Conservation (phyloP, 2,113 vertebrate genomes). For the Urocitellus parryii region DNA sequence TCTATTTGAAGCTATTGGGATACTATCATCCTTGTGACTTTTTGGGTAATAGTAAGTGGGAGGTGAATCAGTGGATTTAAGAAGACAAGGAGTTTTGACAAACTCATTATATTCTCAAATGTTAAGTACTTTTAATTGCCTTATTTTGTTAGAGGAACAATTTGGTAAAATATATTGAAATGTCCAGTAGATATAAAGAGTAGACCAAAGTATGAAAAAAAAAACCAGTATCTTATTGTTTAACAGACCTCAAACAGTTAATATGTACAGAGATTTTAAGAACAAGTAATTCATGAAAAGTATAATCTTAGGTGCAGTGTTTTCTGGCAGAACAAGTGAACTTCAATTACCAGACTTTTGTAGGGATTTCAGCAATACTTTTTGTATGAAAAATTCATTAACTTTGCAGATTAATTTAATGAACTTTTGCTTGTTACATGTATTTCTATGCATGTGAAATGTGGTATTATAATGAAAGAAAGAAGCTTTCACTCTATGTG, state of each 20-base stretch:
- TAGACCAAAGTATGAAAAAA: not conserved
- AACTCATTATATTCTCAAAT: not conserved
- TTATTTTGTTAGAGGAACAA: not conserved
- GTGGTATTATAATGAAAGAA: not conserved
- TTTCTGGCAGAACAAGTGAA: constrained; percentile 16
- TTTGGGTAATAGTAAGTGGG: not conserved
- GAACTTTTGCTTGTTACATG: constrained; percentile 25
- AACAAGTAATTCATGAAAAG: not conserved
- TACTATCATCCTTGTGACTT: not conserved
- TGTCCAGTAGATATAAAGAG: not conserved
- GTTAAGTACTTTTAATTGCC: not conserved
- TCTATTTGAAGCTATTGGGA: not conserved
- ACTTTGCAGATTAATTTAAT: constrained; percentile 36
- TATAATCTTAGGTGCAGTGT: not conserved
- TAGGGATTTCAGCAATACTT: not conserved
- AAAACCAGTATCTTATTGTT: not conserved
- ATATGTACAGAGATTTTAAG: not conserved
- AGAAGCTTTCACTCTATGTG: not conserved
- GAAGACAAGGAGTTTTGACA: not conserved
- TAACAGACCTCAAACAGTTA: not conserved
- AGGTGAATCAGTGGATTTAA: not conserved
- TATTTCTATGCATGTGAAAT: constrained; percentile 49
- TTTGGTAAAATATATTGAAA: not conserved
- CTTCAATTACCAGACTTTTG: not conserved
- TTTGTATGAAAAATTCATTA: constrained; percentile 35